Evolutionary conservation across 2,797 vertebrate genomes (phyloP).

Genomic region (Anguilla obscura): DNA sequence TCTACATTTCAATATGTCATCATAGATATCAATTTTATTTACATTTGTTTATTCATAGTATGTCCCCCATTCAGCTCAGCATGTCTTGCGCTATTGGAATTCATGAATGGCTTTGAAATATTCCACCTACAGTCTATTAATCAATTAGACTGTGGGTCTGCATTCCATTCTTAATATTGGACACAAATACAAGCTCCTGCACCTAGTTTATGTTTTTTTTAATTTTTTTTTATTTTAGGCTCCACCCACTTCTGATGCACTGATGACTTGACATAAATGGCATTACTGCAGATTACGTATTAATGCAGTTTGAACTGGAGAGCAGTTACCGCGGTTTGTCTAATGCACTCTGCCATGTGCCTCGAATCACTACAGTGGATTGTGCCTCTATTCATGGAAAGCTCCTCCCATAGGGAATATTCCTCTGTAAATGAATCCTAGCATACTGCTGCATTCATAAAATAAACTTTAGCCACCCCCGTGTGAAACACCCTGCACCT

Average conservation of each 20-base stretch:
- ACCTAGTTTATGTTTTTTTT: neutral
- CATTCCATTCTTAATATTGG: neutral
- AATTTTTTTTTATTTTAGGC: neutral
- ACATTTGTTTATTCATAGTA: neutral
- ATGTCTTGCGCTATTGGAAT: neutral
- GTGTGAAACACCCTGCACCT: neutral
- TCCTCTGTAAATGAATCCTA: slow-evolving; percentile 20
- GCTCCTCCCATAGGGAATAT: slow-evolving; percentile 19
- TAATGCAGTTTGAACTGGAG: neutral
- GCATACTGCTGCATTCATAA: slow-evolving; percentile 7
- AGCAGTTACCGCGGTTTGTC: neutral
- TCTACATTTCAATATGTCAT: neutral
- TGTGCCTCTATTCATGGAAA: slow-evolving; percentile 14
- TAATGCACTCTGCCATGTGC: neutral
- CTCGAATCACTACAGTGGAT: slow-evolving; percentile 11
- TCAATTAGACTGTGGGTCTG: neutral
- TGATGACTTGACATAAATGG: neutral
- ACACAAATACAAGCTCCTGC: neutral
- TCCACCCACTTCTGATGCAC: neutral
- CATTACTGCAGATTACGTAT: slow-evolving; percentile 6
- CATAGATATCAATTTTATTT: neutral
- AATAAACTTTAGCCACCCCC: neutral
- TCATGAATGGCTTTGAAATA: neutral
- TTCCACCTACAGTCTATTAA: neutral
- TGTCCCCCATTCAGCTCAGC: neutral